Conservation (phyloP, 2,888 invertebrate species). For the Diloba caeruleocephala region DNA sequence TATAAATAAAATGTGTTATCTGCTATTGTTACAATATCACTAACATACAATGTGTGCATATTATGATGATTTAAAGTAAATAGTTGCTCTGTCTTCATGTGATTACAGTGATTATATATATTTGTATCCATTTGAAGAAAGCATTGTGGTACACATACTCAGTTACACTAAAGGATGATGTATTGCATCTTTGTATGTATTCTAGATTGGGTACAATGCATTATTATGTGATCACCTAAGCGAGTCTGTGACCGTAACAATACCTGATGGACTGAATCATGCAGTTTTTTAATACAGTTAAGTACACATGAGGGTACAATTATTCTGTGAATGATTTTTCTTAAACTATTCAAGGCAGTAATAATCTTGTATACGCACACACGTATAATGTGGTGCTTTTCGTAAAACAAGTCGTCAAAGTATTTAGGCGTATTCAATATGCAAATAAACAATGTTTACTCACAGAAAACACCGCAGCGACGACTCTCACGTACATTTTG, state of each 20-base stretch:
- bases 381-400: neutral
- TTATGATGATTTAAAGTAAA: constrained; percentile 19
- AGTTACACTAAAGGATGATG: neutral
- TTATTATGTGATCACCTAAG: constrained; percentile 2
- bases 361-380: neutral
- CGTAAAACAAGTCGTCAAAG: no score
- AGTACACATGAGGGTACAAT: constrained; percentile 41
- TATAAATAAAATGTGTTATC: neutral
- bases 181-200: constrained; percentile 9
- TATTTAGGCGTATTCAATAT: constrained; percentile 2
- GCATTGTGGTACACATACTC: constrained; percentile 1
- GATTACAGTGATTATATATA: constrained; percentile 28
- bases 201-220: constrained; percentile 6
- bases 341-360: neutral
- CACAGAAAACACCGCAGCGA: constrained; percentile 83
- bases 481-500: constrained; percentile 79
- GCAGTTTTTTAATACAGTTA: constrained; percentile 5
- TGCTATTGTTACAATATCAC: constrained; percentile 20
- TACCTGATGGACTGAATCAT: neutral
- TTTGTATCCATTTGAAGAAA: constrained; percentile 5
- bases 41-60: constrained; percentile 1
- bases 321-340: no score
- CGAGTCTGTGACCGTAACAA: no score
- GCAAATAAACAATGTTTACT: constrained; percentile 57
- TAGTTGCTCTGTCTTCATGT: constrained; percentile 26